Base-by-base conservation (phyloP, 2,888 invertebrate species). In the Synergus laeviventris region DNA sequence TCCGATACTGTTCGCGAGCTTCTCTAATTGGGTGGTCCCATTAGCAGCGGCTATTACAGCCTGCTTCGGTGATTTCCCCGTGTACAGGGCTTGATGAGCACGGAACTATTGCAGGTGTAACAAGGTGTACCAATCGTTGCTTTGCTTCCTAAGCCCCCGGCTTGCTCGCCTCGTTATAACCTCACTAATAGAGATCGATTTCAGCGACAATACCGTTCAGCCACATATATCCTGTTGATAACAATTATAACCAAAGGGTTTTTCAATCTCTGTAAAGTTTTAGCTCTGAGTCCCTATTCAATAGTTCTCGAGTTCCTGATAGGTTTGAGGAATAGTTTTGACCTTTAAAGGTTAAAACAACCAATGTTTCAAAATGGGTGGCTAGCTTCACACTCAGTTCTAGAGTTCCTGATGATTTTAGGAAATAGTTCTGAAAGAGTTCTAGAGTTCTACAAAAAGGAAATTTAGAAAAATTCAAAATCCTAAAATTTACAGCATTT, bases 11-110 rank as follows among this genome's bases (percentile, higher is more conserved):
- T 70, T 70, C 70, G 36, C 70, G 36, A 70, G 70, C 49, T 70
- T 18, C 70, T 70, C 70, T 70, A 70, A 70, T 54, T 70, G 70
- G 70, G 70, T 70, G 70, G 70, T 70, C 70, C 70, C 49, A 70
- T 70, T 70, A 70, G 70, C 49, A 49, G 49, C 49, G 18, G 70
- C 70, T 70, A 70, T 70, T 70, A 70, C 24, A 31, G 70, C 2
- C 49, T 54, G 31, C 70, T 36, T 49, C 70, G 70, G 31, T 54
- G 49, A 54, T 70, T 70, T 70, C 49, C n/a, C 31, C 36, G 31
- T 7, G 49, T 12, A 70, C 49, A 31, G 31, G n/a, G 11, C 36
- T 49, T 70, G 70, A 54, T 54, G 49, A 70, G 36, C 70, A 54
- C 24, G 42, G 36, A 70, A 49, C 70, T 70, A 70, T 54, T 70